phyloP scores from a whole-genome alignment of 2,888 invertebrate species.

The Athalia cordata region DNA sequence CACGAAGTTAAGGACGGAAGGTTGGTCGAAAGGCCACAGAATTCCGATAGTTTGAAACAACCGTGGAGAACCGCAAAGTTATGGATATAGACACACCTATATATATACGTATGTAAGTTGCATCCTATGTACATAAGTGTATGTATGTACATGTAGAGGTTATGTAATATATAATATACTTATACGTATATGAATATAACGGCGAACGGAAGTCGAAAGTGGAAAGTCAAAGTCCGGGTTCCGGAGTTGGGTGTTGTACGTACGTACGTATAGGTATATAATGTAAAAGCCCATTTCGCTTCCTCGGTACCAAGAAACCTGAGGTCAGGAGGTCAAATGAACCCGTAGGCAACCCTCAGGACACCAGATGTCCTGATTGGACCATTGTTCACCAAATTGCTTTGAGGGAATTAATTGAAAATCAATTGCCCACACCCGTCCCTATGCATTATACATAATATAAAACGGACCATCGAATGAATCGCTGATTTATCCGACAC shows the following conservation, averaged over 20 bases:
- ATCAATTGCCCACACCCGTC: slow-evolving; percentile 10
- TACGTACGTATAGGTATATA: too few species aligned
- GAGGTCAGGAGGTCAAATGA: slow-evolving; percentile 23
- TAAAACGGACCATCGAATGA: too few species aligned
- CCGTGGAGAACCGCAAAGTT: background rate
- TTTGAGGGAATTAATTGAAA: slow-evolving; percentile 25
- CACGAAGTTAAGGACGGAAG: background rate
- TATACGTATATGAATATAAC: background rate
- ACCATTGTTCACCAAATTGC: slow-evolving; percentile 31
- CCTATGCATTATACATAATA: too few species aligned
- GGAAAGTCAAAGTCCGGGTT: background rate
- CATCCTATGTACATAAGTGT: too few species aligned
- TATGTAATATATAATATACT: too few species aligned
- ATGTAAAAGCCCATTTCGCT: too few species aligned
- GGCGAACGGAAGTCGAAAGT: background rate
- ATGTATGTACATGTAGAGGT: too few species aligned
- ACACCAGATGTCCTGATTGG: slow-evolving; percentile 24
- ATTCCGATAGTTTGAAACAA: slow-evolving; percentile 3
- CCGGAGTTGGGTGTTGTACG: background rate
- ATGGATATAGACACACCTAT: background rate
- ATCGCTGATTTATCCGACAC: too few species aligned
- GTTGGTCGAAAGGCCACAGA: background rate
- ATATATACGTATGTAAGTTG: too few species aligned
- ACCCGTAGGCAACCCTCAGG: background rate
- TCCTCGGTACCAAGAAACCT: background rate